Evolutionary conservation across 1,140 invertebrate genomes (phyloP).

Genomic region (Drosophila varians): DNA sequence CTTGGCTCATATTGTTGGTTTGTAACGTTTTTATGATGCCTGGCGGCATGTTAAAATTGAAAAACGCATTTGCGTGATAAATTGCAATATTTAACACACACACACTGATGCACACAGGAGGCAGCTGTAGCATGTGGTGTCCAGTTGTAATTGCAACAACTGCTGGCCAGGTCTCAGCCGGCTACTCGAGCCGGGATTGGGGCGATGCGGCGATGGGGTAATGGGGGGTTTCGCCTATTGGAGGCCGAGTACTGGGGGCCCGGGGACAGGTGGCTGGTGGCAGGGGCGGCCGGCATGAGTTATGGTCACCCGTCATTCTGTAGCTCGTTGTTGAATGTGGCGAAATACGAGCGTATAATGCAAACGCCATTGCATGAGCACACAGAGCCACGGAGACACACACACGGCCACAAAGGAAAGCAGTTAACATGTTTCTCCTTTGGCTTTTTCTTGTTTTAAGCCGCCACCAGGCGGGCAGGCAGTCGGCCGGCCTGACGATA

Average conservation of each 20-base stretch:
- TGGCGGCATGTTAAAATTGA: conserved; percentile 83
- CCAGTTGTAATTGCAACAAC: conserved; percentile 82
- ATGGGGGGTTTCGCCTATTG: conserved; percentile 6
- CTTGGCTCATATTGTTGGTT: conserved; percentile 78
- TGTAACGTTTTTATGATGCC: conserved; percentile 83
- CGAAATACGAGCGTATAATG: conserved; percentile 82
- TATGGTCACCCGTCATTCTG: conserved; percentile 80
- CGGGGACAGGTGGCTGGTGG: conserved; percentile 22
- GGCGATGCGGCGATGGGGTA: neutral
- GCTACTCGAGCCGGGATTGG: conserved; percentile 24
- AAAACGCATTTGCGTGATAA: conserved; percentile 84
- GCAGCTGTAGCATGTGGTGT: conserved; percentile 80
- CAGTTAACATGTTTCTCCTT: conserved; percentile 80
- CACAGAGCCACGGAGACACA: conserved; percentile 27
- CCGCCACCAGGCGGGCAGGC: conserved; percentile 58
- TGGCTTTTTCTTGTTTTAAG: conserved; percentile 78
- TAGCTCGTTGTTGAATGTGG: conserved; percentile 79
- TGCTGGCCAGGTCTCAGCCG: conserved; percentile 55
- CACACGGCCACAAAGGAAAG: conserved; percentile 55
- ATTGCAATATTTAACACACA: conserved; percentile 84
- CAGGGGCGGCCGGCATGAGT: conserved; percentile 68
- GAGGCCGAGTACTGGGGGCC: too few relatives aligned
- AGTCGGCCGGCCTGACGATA: conserved; percentile 71
- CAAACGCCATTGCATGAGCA: conserved; percentile 77
- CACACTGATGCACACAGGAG: conserved; percentile 44